Base-by-base conservation (phyloP, 2,113 vertebrate species). In the Myotis davidii region DNA sequence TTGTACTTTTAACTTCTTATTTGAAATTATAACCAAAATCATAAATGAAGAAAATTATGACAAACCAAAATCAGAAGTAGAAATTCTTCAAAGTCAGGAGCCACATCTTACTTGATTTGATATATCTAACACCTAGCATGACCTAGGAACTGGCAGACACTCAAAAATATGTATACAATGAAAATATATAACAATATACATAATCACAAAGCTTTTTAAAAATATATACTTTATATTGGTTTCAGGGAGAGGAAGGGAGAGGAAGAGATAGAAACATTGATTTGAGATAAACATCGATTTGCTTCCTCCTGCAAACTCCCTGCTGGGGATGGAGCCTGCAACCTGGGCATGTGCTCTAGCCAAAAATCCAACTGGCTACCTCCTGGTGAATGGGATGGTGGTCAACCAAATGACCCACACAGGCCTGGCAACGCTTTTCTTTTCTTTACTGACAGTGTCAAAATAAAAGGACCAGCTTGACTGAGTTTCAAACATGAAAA, bases 401-500 rank as follows among this genome's bases (percentile, higher is more conserved):
- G 59, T 27, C 59, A 61, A 61, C 10, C 25, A 61, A 27, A 23
- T 25, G 59, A 61, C 27, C 59, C 25, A 61, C 59, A 27, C 59
- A 61, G 59, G 9, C 25, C 25, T 61, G 25, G 59, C 59, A 61
- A 11, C 27, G 59, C 37, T 25, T 61, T 32, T 32, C 27, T 86
- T 83, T 85, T 61, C 25, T 9, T 56, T 88, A 94, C 42, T 29
- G 23, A 42, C 13, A 70, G 2, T 76, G 7, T 76, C 72, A 92
- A 69, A 77, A 74, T 72, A 54, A 88, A 73, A 88, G 21, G 29
- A 56, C 10, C 73, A 21, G 32, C 27, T 70, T 74, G 12, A 74
- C 9, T 89, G 48, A 78, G 14, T 70, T 94, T 85, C 85, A 89
- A 93, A 88, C 1, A 85, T 45, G 27, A 54, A 82, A 82, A 45